Percentiles rank a stretch among this genome's conserved stretches.
phyloP scores from a whole-genome alignment of 2,888 invertebrate species.

The Sicus ferrugineus region DNA sequence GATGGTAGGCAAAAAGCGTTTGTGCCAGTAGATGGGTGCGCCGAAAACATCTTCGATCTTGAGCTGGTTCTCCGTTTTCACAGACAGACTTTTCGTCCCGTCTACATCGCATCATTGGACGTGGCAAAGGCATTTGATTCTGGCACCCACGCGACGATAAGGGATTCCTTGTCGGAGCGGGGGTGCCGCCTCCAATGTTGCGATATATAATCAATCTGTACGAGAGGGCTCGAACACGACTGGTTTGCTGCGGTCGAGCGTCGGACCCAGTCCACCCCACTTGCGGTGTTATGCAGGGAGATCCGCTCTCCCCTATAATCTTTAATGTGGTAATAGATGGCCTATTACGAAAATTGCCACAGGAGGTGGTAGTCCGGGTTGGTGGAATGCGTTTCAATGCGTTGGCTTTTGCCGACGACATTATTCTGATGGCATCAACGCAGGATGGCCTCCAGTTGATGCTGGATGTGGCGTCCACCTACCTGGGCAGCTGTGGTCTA shows the following conservation, averaged over 20 bases:
- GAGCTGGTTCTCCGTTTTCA: neutral
- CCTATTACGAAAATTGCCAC: neutral
- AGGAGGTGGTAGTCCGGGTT: neutral
- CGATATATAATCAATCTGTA: neutral
- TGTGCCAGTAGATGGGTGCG: no score
- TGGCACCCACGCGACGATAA: neutral
- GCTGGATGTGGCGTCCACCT: neutral
- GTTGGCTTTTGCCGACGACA: neutral
- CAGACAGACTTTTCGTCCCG: neutral
- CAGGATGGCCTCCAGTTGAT: neutral
- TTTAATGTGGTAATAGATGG: neutral
- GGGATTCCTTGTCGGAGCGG: neutral
- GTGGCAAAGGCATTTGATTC: constrained; percentile 1
- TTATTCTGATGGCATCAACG: neutral
- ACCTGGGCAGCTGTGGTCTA: neutral
- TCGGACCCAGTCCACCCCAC: neutral
- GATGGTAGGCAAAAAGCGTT: neutral
- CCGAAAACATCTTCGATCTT: neutral
- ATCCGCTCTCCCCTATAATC: neutral
- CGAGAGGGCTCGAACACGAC: neutral
- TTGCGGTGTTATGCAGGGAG: neutral
- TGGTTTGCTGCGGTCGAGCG: neutral
- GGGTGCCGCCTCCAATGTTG: neutral
- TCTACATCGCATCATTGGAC: neutral
- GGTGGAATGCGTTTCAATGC: neutral